Evolutionary conservation across 2,797 vertebrate species (phyloP), one percentile per base, ranked within the genome.

Genomic region (Labeo calbasu): DNA sequence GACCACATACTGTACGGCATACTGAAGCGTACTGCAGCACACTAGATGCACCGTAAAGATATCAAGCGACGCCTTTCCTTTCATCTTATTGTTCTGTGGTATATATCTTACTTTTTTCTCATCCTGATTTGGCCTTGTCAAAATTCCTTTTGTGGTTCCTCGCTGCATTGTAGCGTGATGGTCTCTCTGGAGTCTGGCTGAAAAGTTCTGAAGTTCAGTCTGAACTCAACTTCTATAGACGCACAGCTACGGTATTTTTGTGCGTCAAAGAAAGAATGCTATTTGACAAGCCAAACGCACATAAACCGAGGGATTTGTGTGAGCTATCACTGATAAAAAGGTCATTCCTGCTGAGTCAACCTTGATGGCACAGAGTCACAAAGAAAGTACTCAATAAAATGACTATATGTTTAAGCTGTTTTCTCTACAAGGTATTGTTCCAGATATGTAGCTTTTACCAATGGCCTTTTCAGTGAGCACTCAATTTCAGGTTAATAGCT

Each of bases 21-120:
- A 28, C n/a, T 61, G 66, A 76, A 53, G 71, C 46, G 5, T 66
- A 53, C 15, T 51, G 53, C 65, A 84, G 55, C 40, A 0, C 25
- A 0, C 61, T 8, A 65, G 61, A 65, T 32, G 61, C 25, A 32
- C 19, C 17, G 17, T 48, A 32, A 84, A 84, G 73, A 84, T 40
- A 57, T 79, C 25, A 71, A 68, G n/a, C 72, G 11, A 76, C 15
- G 32, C 21, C 82, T 61, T 84, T 25, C 53, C 21, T 84, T 78
- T 79, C 68, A 79, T 84, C 82, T 43, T 78, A 36, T 77, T 61
- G 51, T 65, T 77, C 6, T 79, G 65, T 71, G 40, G 23, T 78
- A 25, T 25, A n/a, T 4, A 32, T 53, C 25, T 32, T 4, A 28
- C 25, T 72, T n/a, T 48, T 43, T 63, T 28, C 13, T 53, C 46